Percentiles rank a stretch among this genome's conserved stretches.
These are phyloP conservation scores for Schizopygopsis pylzovi DNA, from an alignment of 2,797 vertebrate species.

Conservation along the genomic window DNA sequence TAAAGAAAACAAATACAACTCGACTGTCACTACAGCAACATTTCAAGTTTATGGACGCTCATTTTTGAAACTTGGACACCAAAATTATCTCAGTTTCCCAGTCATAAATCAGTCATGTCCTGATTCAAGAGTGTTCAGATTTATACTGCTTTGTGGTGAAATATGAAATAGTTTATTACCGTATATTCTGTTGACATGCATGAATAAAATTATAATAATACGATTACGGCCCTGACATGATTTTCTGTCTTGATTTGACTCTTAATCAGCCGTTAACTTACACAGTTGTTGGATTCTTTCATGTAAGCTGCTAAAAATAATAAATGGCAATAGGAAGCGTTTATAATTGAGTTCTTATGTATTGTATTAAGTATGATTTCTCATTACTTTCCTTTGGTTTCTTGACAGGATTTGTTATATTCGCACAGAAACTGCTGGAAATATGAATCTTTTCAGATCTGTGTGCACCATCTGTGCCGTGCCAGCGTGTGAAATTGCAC, in stretches of 20 bases:
- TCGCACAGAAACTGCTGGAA: neutral
- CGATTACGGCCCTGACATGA: neutral
- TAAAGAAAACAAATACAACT: too few relatives aligned
- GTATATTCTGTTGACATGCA: neutral
- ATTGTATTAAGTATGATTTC: neutral
- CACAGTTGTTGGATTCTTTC: neutral
- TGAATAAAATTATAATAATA: neutral
- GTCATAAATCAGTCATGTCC: too few relatives aligned
- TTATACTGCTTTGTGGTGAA: neutral
- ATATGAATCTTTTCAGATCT: neutral
- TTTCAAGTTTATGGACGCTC: too few relatives aligned
- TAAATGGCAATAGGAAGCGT: neutral
- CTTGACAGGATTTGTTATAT: neutral
- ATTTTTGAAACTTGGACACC: too few relatives aligned
- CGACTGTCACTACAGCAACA: too few relatives aligned
- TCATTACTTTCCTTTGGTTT: neutral
- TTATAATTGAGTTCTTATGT: neutral
- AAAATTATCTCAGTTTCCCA: too few relatives aligned
- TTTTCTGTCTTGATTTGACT: neutral
- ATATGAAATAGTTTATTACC: neutral
- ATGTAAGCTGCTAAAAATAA: neutral
- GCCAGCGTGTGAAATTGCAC: neutral
- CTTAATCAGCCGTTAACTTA: neutral
- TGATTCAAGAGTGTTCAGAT: neutral
- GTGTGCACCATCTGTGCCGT: neutral